A percentile compares a stretch with the other conserved stretches of the same genome.
phyloP scores from a whole-genome alignment of 2,888 invertebrate genomes.

The Pardosa pseudoannulata region DNA sequence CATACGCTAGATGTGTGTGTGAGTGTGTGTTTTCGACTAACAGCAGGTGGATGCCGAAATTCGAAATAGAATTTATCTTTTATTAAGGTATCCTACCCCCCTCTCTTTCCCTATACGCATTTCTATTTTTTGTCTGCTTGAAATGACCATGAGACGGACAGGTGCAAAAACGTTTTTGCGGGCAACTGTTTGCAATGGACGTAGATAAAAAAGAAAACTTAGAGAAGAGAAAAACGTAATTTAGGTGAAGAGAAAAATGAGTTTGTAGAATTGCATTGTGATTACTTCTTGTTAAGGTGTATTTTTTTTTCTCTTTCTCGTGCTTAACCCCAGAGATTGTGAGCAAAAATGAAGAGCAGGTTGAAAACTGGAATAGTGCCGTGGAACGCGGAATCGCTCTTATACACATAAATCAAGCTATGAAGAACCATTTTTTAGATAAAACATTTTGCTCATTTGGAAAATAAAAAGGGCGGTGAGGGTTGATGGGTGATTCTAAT shows the following conservation, averaged over 20 bases:
- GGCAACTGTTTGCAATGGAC: constrained; percentile 14
- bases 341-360: too few relatives aligned
- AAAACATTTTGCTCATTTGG: too few relatives aligned
- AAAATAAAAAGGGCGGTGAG: too few relatives aligned
- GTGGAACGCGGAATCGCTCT: too few relatives aligned
- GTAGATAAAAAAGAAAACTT: neutral
- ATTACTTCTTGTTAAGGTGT: neutral
- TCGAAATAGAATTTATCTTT: constrained; percentile 31
- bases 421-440: too few relatives aligned
- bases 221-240: neutral
- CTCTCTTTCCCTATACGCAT: neutral
- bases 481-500: too few relatives aligned
- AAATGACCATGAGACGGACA: constrained; percentile 57
- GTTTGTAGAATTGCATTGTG: constrained; percentile 12
- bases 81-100: constrained; percentile 8
- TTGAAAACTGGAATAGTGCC: too few relatives aligned
- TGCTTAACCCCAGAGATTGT: too few relatives aligned
- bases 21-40: neutral
- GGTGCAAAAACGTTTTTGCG: constrained; percentile 32
- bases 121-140: constrained; percentile 2
- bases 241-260: constrained; percentile 19
- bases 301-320: too few relatives aligned
- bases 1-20: constrained; percentile 14
- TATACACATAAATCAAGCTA: too few relatives aligned
- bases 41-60: constrained; percentile 44